These are phyloP conservation scores for Busseola fusca DNA, from an alignment of 2,888 invertebrate species.

Conservation along the genomic window DNA sequence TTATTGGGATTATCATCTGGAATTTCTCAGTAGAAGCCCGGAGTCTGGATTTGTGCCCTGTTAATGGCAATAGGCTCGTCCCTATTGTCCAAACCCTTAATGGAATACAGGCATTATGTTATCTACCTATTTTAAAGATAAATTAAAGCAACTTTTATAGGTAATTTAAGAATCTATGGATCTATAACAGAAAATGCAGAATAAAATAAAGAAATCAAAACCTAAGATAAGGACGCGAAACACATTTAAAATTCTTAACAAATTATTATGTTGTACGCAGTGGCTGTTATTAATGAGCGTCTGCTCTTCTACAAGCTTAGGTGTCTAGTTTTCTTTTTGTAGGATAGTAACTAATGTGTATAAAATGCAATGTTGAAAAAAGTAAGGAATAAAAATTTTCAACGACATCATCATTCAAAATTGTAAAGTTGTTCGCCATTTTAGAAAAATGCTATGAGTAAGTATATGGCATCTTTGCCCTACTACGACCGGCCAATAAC, in stretches of 20 bases:
- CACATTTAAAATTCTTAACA: background rate
- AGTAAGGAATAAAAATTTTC: slow-evolving; percentile 18
- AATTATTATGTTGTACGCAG: background rate
- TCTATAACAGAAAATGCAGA: background rate
- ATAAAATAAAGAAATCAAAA: background rate
- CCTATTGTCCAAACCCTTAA: too few species aligned
- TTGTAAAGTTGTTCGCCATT: slow-evolving; percentile 41
- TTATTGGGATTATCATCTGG: background rate
- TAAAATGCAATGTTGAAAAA: slow-evolving; percentile 15
- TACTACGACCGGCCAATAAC: background rate
- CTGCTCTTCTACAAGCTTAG: slow-evolving; percentile 10
- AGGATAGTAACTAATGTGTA: background rate
- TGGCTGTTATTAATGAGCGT: slow-evolving; percentile 9
- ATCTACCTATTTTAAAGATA: background rate
- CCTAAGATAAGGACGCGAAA: background rate
- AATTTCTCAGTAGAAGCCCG: background rate
- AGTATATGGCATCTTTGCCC: background rate
- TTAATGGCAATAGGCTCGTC: background rate
- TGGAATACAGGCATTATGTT: background rate
- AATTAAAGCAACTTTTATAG: background rate
- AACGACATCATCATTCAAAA: slow-evolving; percentile 32
- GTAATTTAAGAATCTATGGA: background rate
- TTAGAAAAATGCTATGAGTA: slow-evolving; percentile 13
- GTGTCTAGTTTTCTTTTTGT: slow-evolving; percentile 12
- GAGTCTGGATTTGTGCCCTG: background rate